Evolutionary conservation across 2,888 invertebrate genomes (phyloP), one percentile per base, ranked within the genome.

Genomic region (Drosophila multiciliata): DNA sequence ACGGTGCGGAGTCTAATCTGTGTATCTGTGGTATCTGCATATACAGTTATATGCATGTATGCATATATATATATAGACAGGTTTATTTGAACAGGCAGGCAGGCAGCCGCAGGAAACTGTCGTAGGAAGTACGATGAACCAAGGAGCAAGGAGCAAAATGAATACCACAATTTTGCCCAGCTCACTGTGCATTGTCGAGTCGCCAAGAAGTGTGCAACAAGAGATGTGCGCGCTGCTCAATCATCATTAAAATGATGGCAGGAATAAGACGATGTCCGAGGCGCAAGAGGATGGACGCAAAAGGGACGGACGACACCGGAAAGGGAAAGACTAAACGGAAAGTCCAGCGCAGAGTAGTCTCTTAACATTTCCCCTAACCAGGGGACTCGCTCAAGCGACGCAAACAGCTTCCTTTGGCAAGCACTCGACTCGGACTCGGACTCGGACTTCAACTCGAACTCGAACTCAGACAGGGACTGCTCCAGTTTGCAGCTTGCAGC

Each of bases 331-430:
- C 55, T 69, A 60, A 69, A 49, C 75, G 59, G 38, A 59, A 60
- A 63, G 75, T 78, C 84, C 77, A 78, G 45, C 66, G 66, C 52
- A 48, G 58, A 55, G 63, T 66, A 59, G 64, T 70, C 73, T 64
- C 74, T 68, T 52, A 75, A 63, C 84, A 81, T 73, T 74, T 87
- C 79, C 75, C 83, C 58, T 38, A 86, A 75, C 72, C 73, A 77
- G 82, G 59, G 77, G 72, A 79, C 60, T 75, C 79, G 79, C 74
- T 85, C 72, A 84, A 87, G 89, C 85, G 84, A 79, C 84, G 57
- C 79, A 87, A 89, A 85, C 87, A 81, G 87, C 69, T 85, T 85
- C 89, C 84, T 87, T 67, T 89, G 69, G 48, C 52, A 58, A 58
- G 66, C 33, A 48, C 33, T 55, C 35, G 73, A n/a, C 40, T 40